Evolutionary conservation across 2,113 vertebrate species (phyloP).

Genomic region (Cochlearius cochlearius): DNA sequence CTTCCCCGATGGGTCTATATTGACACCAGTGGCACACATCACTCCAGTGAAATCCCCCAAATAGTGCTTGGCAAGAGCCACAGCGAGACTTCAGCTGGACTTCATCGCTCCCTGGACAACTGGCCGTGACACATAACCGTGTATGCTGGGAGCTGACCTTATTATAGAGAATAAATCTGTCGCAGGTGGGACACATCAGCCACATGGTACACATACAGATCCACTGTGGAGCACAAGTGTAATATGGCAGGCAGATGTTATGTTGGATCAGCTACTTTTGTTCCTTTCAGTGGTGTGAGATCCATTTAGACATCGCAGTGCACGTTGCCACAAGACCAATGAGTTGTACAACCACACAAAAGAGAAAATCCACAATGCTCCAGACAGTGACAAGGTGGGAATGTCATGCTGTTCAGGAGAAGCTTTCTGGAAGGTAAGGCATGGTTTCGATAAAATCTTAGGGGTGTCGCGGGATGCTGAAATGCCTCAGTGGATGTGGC

Average conservation of each 20-base stretch:
- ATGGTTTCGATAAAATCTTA: background rate
- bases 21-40: background rate
- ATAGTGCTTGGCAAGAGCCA: background rate
- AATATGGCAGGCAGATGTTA: constrained; percentile 24
- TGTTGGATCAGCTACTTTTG: background rate
- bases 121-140: background rate
- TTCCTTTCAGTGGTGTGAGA: background rate
- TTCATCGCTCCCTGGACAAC: background rate
- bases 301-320: background rate
- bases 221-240: background rate
- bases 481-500: background rate
- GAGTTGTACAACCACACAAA: background rate
- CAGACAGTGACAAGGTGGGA: background rate
- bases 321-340: background rate
- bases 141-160: constrained; percentile 2
- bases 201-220: background rate
- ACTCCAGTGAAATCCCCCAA: background rate
- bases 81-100: background rate
- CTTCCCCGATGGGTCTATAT: background rate
- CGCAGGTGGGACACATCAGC: background rate
- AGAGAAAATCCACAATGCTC: background rate
- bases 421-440: background rate
- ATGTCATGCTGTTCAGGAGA: background rate
- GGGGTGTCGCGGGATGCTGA: background rate
- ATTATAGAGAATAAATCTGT: background rate